Evolutionary conservation across 2,113 vertebrate genomes (phyloP).

Genomic region (Microcebus murinus): DNA sequence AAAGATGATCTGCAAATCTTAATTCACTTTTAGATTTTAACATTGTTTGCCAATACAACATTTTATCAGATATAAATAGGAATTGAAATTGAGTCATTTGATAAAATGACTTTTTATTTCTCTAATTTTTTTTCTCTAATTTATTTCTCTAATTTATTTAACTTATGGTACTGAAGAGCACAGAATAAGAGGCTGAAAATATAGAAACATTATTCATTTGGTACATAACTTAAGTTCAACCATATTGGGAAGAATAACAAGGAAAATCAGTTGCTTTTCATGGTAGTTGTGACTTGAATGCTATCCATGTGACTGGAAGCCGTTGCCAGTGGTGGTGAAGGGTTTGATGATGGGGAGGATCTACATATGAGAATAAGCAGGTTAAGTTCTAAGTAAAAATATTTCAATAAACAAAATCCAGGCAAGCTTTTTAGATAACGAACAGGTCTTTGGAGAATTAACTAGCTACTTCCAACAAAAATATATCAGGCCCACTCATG

Average conservation of each 20-base stretch:
- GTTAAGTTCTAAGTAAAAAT: background rate
- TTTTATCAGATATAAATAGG: background rate
- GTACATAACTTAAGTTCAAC: background rate
- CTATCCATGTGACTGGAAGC: background rate
- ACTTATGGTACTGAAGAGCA: background rate
- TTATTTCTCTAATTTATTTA: background rate
- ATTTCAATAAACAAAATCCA: conserved; percentile 29
- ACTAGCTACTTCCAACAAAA: background rate
- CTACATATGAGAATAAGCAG: background rate
- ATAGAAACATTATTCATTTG: background rate
- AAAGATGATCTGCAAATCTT: background rate
- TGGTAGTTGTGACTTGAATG: too few species aligned
- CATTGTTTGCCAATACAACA: background rate
- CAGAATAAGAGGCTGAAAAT: background rate
- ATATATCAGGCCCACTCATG: background rate
- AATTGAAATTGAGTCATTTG: background rate
- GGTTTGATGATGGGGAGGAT: background rate
- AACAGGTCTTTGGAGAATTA: conserved; percentile 14
- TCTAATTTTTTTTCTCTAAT: background rate
- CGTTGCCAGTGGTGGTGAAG: background rate
- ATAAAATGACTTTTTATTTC: background rate
- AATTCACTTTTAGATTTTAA: background rate
- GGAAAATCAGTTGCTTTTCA: background rate
- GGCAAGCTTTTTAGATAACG: background rate
- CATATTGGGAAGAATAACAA: conserved; percentile 12